Base-by-base conservation (phyloP, 2,888 invertebrate species). In the Mechanitis mazaeus region DNA sequence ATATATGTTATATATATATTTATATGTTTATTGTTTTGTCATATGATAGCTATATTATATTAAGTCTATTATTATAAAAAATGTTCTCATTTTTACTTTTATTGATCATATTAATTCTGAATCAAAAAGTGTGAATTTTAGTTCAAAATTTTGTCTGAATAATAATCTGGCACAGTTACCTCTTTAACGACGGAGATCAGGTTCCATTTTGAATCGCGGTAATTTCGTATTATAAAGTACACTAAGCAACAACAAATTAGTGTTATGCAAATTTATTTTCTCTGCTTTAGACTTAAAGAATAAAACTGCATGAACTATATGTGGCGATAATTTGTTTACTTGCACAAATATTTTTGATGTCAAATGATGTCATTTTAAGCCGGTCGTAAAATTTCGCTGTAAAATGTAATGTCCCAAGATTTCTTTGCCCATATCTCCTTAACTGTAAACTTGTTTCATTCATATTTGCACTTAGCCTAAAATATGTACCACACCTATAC, bases 401-500 rank as follows among this genome's bases (percentile, higher is more conserved):
- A 68, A 71, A 69, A 68, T 63, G 63, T 68, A 68, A 71, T 71
- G 67, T 69, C 63, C 69, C 54, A 58, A 60, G 68, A 70, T 71
- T 68, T 67, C 64, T 67, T 68, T 71, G 63, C 66, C 59, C 64
- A 56, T 66, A 64, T 70, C 45, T 61, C 61, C 67, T 63, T 72
- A 72, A 71, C 71, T 70, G 72, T 72, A 69, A 66, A 68, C 61
- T 61, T 54, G 67, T 68, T 72, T 71, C 72, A 71, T 71, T 71
- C 72, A 71, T 71, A 66, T 69, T 58, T 64, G 58, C 63, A 65
- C 64, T 69, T 68, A 66, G 71, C 72, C 65, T 69, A 66, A 71
- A 72, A 72, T 74, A 50, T 31, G 63, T 67, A 77, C 80, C 76
- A 73, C 82, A 76, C 83, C 82, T 77, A 72, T 67, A 70, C 53